These are phyloP conservation scores for Paracanthobrama guichenoti DNA, from an alignment of 2,113 vertebrate genomes.

Conservation along the genomic window DNA sequence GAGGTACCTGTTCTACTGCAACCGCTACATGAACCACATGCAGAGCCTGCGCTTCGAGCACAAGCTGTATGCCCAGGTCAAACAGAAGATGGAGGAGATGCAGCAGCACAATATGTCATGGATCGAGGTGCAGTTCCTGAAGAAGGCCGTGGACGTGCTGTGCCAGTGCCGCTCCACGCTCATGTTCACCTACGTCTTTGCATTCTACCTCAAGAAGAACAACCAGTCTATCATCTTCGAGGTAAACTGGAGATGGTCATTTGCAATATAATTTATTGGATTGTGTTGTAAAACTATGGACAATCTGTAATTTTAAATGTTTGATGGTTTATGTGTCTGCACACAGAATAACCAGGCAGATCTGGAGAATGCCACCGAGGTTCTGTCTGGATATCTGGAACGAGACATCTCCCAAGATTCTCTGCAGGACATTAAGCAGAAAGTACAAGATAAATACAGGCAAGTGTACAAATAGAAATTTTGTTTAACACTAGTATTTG, in stretches of 20 bases:
- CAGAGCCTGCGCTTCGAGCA: slow-evolving; percentile 99
- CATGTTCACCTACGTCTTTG: slow-evolving; percentile 99
- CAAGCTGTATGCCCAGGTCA: slow-evolving; percentile 99
- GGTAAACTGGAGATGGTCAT: slow-evolving; percentile 71
- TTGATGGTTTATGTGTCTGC: slow-evolving; percentile 24
- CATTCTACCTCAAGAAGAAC: slow-evolving; percentile 99
- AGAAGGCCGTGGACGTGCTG: slow-evolving; percentile 99
- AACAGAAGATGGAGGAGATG: slow-evolving; percentile 99
- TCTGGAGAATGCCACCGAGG: slow-evolving; percentile 98
- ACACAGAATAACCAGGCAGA: slow-evolving; percentile 98
- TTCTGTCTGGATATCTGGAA: slow-evolving; percentile 98
- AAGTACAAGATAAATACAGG: slow-evolving; percentile 99
- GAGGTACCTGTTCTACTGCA: slow-evolving; percentile 99
- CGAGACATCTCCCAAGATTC: slow-evolving; percentile 99
- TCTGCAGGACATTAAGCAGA: slow-evolving; percentile 99
- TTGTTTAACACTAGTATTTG: background rate
- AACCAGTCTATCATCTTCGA: slow-evolving; percentile 99
- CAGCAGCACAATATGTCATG: slow-evolving; percentile 99
- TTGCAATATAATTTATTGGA: background rate
- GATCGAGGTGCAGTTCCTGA: slow-evolving; percentile 99
- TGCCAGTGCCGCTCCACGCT: slow-evolving; percentile 99
- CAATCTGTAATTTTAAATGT: background rate
- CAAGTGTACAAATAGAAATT: slow-evolving; percentile 61
- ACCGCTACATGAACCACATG: slow-evolving; percentile 99
- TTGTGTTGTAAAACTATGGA: background rate